phyloP scores from a whole-genome alignment of 2,888 invertebrate genomes.

The Pyrrhia umbra region DNA sequence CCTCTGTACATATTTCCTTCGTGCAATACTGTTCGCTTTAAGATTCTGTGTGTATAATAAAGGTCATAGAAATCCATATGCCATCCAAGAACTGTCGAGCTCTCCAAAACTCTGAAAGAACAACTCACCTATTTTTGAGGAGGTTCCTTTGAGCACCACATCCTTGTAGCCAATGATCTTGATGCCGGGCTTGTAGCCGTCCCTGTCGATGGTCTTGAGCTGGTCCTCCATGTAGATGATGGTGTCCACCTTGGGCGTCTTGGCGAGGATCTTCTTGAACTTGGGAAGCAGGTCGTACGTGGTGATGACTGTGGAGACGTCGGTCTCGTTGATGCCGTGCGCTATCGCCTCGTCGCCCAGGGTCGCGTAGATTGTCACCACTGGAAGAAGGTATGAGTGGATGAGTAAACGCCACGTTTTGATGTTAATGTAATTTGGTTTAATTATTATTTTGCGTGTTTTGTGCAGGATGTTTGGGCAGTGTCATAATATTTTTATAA shows the following conservation, averaged over 20 bases:
- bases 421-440: too few relatives aligned
- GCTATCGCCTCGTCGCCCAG: constrained; percentile 98
- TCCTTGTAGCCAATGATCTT: constrained; percentile 94
- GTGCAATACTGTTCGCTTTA: too few relatives aligned
- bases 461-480: too few relatives aligned
- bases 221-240: constrained; percentile 97
- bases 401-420: not conserved
- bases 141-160: constrained; percentile 78
- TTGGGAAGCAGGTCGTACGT: constrained; percentile 97
- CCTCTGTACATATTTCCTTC: too few relatives aligned
- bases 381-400: constrained; percentile 75
- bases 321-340: constrained; percentile 99
- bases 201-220: constrained; percentile 92
- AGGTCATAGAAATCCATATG: too few relatives aligned
- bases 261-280: constrained; percentile 94
- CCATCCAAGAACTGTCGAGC: too few relatives aligned
- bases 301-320: constrained; percentile 97
- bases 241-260: constrained; percentile 94
- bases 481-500: too few relatives aligned
- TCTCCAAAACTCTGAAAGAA: too few relatives aligned
- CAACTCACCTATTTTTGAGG: constrained; percentile 80
- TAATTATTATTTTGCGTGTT: too few relatives aligned
- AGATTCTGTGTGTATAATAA: too few relatives aligned
- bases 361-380: constrained; percentile 99
- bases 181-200: constrained; percentile 93